Evolutionary conservation across 2,113 vertebrate genomes (phyloP), one percentile per base, ranked within the genome.

Genomic region (Actenoides hombroni): DNA sequence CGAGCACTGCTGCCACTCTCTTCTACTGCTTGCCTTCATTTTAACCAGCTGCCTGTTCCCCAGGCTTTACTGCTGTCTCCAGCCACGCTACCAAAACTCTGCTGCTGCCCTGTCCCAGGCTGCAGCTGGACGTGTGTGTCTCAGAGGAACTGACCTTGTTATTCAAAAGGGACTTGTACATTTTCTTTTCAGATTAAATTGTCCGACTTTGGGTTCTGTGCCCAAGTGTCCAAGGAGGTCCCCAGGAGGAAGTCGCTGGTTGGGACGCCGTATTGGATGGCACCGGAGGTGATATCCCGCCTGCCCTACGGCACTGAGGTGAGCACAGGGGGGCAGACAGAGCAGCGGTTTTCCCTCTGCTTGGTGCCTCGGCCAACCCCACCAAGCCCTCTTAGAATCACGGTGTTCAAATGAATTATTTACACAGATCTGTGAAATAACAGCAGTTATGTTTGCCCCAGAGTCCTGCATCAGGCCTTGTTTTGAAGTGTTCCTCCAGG

Each of bases 171-270:
- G 12, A 1, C 15, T 59, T 86, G 73, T 10, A 37, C 63, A 33
- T 48, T 54, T 7, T 5, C 23, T 39, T 70, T 93, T 68, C 95
- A 99, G 99, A 99, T 99, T 97, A 99, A 99, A 93, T 96, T 99
- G 33, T 99, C 99, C 4, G 99, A 99, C 97, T 99, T 99, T 11
- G 99, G 99, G 74, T 99, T 99, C 97, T 99, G 99, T 64, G 99
- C 99, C 94, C 99, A 99, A 98, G 99, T 99, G 95, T 99, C 99
- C 83, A 99, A 99, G 98, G 99, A 99, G 95, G 99, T 99, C 39
- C 99, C 99, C 25, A 99, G 99, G 97, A 99, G 99, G 95, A 99
- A 99, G 97, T 99, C 99, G 1, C 97, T 99, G 17, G 99, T 99
- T 60, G 99, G 99, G 33, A 99, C 99, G 0, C 99, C 99, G 1